Conservation (phyloP, 2,113 vertebrate species). For the Notechis scutatus region DNA sequence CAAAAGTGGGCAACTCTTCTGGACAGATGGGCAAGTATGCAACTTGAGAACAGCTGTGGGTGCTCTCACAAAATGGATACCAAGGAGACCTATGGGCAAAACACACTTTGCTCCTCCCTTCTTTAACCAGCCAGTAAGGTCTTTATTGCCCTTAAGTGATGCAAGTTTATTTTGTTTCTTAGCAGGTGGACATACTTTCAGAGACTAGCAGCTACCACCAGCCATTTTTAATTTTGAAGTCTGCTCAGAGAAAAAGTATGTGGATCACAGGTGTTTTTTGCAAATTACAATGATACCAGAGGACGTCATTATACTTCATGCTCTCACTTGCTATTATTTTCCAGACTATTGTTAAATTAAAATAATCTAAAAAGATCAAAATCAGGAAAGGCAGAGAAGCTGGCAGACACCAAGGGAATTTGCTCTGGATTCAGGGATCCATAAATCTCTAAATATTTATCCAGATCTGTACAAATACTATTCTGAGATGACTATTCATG, state of each 20-base stretch:
- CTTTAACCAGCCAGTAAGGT: not conserved
- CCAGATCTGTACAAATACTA: not conserved
- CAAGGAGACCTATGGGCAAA: not conserved
- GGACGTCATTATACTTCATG: not conserved
- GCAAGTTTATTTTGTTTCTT: not conserved
- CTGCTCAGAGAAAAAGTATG: not conserved
- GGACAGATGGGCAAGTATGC: not conserved
- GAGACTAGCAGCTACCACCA: not conserved
- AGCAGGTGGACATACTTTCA: not conserved
- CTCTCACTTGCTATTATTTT: not conserved
- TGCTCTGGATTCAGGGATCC: not conserved
- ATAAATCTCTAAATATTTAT: not conserved
- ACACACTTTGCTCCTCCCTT: not conserved
- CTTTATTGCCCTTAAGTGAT: not conserved
- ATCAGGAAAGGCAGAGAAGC: not conserved
- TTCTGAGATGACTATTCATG: not conserved
- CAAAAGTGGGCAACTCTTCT: not conserved
- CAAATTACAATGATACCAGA: not conserved
- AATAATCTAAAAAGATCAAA: not conserved
- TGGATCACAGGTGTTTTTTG: not conserved
- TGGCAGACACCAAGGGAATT: not conserved
- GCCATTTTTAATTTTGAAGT: not conserved
- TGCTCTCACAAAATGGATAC: not conserved
- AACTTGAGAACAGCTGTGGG: not conserved
- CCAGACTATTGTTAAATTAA: not conserved